Conservation (phyloP, 2,888 invertebrate genomes). For the Caenorhabditis panamensis region DNA sequence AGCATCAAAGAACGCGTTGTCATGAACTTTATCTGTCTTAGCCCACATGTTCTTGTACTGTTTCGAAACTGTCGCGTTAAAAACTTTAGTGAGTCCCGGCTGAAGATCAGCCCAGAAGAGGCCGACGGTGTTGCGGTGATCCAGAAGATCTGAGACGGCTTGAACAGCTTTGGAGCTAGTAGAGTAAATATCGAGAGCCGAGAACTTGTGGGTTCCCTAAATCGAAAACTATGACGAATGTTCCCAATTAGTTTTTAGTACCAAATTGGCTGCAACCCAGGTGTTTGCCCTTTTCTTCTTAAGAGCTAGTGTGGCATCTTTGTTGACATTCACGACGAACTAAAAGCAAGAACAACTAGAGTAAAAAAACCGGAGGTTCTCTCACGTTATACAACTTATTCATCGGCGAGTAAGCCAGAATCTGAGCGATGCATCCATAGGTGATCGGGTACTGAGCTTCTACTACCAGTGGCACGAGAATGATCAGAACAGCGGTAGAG, state of each 20-base stretch:
- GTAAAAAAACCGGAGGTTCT: not conserved
- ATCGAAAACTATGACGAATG: not conserved
- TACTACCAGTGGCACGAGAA: slow-evolving; percentile 14
- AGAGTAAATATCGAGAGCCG: slow-evolving; percentile 42
- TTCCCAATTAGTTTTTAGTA: not conserved
- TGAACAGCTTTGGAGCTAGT: slow-evolving; percentile 16
- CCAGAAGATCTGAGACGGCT: slow-evolving; percentile 33
- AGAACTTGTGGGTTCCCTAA: slow-evolving; percentile 52
- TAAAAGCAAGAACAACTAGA: slow-evolving; percentile 14
- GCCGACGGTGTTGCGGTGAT: slow-evolving; percentile 54
- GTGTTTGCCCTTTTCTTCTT: slow-evolving; percentile 47
- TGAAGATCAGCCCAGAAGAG: slow-evolving; percentile 51
- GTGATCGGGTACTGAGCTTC: slow-evolving; percentile 48
- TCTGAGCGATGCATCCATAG: slow-evolving; percentile 51
- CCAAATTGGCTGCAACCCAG: slow-evolving; percentile 45
- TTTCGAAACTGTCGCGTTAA: slow-evolving; percentile 33
- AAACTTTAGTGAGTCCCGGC: slow-evolving; percentile 36
- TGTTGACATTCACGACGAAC: slow-evolving; percentile 48
- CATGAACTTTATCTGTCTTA: slow-evolving; percentile 52
- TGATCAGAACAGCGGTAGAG: not conserved
- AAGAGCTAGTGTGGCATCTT: slow-evolving; percentile 32
- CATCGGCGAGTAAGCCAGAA: slow-evolving; percentile 48
- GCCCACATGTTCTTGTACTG: slow-evolving; percentile 60
- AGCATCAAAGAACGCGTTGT: slow-evolving; percentile 58
- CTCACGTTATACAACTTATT: slow-evolving; percentile 51